Conservation (phyloP, 2,888 invertebrate species). For the Bursaphelenchus okinawaensis region DNA sequence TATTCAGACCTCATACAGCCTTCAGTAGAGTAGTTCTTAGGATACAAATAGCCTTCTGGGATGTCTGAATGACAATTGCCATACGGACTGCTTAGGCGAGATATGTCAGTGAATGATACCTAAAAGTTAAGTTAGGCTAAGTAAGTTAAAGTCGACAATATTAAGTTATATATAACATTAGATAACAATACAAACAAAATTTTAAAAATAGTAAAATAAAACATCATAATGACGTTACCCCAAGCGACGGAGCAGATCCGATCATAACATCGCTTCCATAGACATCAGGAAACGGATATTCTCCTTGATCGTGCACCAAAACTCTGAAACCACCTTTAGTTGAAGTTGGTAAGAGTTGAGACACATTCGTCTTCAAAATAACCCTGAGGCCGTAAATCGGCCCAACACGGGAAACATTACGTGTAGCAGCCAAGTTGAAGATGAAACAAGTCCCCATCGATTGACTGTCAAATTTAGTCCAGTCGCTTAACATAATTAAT, state of each 20-base stretch:
- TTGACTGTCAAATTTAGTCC: conserved; percentile 20
- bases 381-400: conserved; percentile 40
- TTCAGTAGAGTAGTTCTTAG: conserved; percentile 22
- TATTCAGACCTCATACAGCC: conserved; percentile 27
- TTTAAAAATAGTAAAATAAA: no score
- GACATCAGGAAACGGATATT: conserved; percentile 58
- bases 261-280: conserved; percentile 55
- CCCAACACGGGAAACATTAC: conserved; percentile 20
- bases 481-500: conserved; percentile 21
- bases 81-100: conserved; percentile 50
- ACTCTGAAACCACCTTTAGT: conserved; percentile 55
- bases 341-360: conserved; percentile 51
- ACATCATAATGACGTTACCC: no score
- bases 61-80: conserved; percentile 43
- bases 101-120: conserved; percentile 35
- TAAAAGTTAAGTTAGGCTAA: no score
- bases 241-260: conserved; percentile 53
- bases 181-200: no score
- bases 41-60: conserved; percentile 20
- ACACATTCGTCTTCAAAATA: conserved; percentile 54
- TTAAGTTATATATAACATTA: no score
- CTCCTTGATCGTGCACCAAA: conserved; percentile 51
- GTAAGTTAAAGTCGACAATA: no score
- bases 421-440: conserved; percentile 19
- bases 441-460: conserved; percentile 27